phyloP scores from a whole-genome alignment of 1,140 invertebrate species.

The Dreissena rostriformis region DNA sequence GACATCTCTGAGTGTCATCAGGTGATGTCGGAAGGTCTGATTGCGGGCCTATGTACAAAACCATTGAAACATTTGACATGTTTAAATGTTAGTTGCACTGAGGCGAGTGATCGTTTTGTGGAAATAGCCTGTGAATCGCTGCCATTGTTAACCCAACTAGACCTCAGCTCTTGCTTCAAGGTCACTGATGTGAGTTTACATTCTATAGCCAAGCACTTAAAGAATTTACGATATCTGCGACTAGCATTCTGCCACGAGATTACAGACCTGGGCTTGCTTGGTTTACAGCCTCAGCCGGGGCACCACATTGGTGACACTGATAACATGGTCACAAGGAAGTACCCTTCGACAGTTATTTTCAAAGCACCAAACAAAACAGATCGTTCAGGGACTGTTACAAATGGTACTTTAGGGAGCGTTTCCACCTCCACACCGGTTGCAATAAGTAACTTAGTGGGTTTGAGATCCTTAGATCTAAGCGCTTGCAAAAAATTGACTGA shows the following conservation, averaged over 20 bases:
- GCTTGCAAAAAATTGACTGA: conserved; percentile 88
- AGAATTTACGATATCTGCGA: conserved; percentile 84
- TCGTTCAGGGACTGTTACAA: conserved; percentile 83
- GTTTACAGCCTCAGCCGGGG: conserved; percentile 58
- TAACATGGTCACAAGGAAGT: conserved; percentile 65
- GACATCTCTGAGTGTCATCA: conserved; percentile 87
- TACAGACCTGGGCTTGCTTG: conserved; percentile 85
- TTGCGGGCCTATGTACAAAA: conserved; percentile 78
- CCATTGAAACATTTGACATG: conserved; percentile 83
- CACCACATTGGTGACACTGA: conserved; percentile 52
- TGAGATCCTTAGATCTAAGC: conserved; percentile 85
- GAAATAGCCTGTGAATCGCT: conserved; percentile 76
- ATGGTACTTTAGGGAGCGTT: conserved; percentile 78
- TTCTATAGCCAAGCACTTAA: conserved; percentile 84
- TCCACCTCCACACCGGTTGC: conserved; percentile 80
- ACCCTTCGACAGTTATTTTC: conserved; percentile 66
- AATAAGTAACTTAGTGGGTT: conserved; percentile 81
- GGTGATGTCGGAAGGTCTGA: conserved; percentile 85
- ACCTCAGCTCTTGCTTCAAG: conserved; percentile 86
- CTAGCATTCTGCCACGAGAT: conserved; percentile 86
- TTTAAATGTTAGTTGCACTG: conserved; percentile 84
- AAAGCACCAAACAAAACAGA: conserved; percentile 69
- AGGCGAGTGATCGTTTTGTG: conserved; percentile 85
- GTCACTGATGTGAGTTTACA: conserved; percentile 86
- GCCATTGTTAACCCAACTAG: conserved; percentile 84